Base-by-base conservation (phyloP, 2,888 invertebrate genomes). In the Tetramorium bicarinatum region DNA sequence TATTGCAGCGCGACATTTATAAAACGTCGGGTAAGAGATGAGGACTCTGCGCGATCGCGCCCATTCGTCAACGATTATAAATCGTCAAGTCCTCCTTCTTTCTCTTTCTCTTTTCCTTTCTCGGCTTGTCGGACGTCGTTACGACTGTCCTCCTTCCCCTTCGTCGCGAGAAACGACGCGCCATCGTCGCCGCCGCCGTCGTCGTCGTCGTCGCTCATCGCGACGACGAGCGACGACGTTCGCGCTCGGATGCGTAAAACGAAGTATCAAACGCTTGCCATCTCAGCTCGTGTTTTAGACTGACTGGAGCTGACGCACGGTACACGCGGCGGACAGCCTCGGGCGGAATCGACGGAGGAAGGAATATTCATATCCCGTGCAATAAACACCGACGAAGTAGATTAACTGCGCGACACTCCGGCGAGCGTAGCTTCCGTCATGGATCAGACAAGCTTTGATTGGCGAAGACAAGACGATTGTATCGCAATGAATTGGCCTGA, bases 1-100 rank as follows among this genome's bases (percentile, higher is more conserved):
- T 94, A 94, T 94, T 94, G 94, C 94, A 89, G 92, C 84, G 91
- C 88, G 93, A 93, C 94, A 92, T 93, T 93, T 94, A 93, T 93
- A 94, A 94, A 93, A 92, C 92, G 90, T 80, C 59, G n/a, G 38
- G 77, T 41, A 84, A 85, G 87, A 87, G 87, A 82, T 87, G 87
- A 87, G 76, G 82, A 84, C 87, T 86, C 80, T 79, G 84, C 52
- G 81, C 89, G 85, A 91, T 91, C 87, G 87, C 84, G 83, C 83
- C 75, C 89, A 88, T 90, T 90, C 90, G 90, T 87, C 91, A 89
- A 88, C 87, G 92, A 92, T 94, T 93, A 93, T 94, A 94, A 93
- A 94, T 93, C 92, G 92, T 87, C 91, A 87, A 86, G 87, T 90
- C 80, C 75, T 75, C 82, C 61, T 77, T 66, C 83, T 80, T 75